Conservation (phyloP, 2,113 vertebrate genomes). For the Rhombomys opimus region DNA sequence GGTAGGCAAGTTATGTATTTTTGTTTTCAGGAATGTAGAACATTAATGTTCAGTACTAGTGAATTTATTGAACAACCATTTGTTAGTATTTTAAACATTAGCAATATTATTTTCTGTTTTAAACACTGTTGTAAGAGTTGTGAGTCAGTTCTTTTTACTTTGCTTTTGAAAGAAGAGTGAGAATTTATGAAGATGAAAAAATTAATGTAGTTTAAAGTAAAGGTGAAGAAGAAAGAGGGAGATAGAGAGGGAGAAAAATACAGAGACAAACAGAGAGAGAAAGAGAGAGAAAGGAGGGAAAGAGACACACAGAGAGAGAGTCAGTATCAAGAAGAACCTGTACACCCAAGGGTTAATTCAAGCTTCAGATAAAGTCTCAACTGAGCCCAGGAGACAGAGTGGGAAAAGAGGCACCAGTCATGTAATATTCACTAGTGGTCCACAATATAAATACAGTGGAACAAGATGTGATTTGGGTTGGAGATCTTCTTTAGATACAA, state of each 20-base stretch:
- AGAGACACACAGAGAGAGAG: neutral
- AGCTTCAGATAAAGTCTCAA: neutral
- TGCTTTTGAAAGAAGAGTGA: neutral
- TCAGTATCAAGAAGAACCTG: neutral
- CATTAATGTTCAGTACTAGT: neutral
- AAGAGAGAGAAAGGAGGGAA: neutral
- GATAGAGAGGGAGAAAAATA: neutral
- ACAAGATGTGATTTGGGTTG: neutral
- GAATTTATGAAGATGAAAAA: neutral
- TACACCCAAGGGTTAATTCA: neutral
- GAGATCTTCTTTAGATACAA: neutral
- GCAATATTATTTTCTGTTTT: neutral
- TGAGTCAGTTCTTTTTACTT: neutral
- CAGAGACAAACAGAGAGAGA: neutral
- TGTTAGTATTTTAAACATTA: neutral
- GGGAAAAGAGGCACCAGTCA: neutral
- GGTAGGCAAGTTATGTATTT: rapidly evolving
- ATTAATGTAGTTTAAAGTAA: neutral
- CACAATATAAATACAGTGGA: neutral
- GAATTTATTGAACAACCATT: neutral
- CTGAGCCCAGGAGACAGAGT: neutral
- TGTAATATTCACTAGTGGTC: neutral
- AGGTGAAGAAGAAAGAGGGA: neutral
- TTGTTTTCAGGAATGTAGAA: neutral
- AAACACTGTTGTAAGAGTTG: neutral